Base-by-base conservation (phyloP, 1,140 invertebrate genomes). In the Geopemphigus sp. region DNA sequence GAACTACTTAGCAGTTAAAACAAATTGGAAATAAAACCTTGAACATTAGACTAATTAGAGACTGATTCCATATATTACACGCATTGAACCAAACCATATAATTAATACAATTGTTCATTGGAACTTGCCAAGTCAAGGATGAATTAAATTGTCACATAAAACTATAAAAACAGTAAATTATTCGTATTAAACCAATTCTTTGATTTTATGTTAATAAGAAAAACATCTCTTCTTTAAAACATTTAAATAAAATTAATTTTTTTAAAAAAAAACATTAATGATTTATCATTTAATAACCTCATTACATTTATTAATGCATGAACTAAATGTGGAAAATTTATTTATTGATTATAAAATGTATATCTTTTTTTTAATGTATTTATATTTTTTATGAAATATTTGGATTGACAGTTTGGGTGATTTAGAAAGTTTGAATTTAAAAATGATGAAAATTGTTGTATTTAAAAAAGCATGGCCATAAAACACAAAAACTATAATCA, bases 81-180 rank as follows among this genome's bases (percentile, higher is more conserved):
- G 22, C 63, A 66, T 66, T 66, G 29, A 66, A 32, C 19, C 39
- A 39, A 66, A 66, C 8, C 17, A 66, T 39, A 66, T 66, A 66
- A 66, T 66, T 10, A 66, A 66, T 39, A 66, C 39, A 29, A 22
- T 66, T n/a, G n/a, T 39, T 39, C 63, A 66, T 39, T 66, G 63
- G 32, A 66, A 66, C 63, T 8, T 11, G 4, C 12, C 39, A 45
- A 19, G 63, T 66, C 63, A 66, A 66, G 63, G 63, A 11, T 19
- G n/a, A 22, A 66, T 66, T 39, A 66, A 66, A 66, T 39, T 32
- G 32, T 66, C 19, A 39, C 63, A 22, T 14, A 22, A 63, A 54
- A 19, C 5, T 14, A 22, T 11, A 63, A 54, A 54, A 1, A 45
- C 32, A 10, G 63, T n/a, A 66, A n/a, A 66, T 66, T n/a, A 39